A percentile compares a stretch with the other conserved stretches of the same genome.
phyloP scores from a whole-genome alignment of 2,888 invertebrate genomes.

The Ypsolopha scabrella region DNA sequence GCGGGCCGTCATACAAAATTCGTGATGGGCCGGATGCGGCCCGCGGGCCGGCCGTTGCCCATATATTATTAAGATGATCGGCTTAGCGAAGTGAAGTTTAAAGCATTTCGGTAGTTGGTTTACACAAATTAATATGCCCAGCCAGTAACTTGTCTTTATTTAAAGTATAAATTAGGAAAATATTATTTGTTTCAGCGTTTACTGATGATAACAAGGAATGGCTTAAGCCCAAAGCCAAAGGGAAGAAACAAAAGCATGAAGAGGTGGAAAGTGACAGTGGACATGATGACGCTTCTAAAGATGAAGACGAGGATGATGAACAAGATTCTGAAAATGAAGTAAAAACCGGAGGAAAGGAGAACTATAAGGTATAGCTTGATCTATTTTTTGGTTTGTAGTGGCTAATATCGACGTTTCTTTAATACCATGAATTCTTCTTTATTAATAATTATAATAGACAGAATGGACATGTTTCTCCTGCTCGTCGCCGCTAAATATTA shows the following conservation, averaged over 20 bases:
- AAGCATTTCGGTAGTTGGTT: too few relatives aligned
- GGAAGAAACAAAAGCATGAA: conserved; percentile 27
- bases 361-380: conserved; percentile 38
- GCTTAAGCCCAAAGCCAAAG: conserved; percentile 71
- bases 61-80: too few relatives aligned
- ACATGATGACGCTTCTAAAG: conserved; percentile 17
- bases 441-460: not conserved
- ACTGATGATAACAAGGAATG: conserved; percentile 80
- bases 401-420: not conserved
- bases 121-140: too few relatives aligned
- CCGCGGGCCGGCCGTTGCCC: too few relatives aligned
- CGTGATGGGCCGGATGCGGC: too few relatives aligned
- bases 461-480: not conserved
- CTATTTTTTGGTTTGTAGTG: not conserved
- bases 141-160: not conserved
- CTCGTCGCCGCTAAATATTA: too few relatives aligned
- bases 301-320: conserved; percentile 22
- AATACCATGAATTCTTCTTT: not conserved
- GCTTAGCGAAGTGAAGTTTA: too few relatives aligned
- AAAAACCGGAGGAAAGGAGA: conserved; percentile 25
- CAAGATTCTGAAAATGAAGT: conserved; percentile 28
- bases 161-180: not conserved
- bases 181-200: conserved; percentile 51
- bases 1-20: too few relatives aligned
- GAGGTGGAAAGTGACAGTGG: conserved; percentile 29